Evolutionary conservation across 1,140 invertebrate species (phyloP).

Genomic region (Pinna nobilis): DNA sequence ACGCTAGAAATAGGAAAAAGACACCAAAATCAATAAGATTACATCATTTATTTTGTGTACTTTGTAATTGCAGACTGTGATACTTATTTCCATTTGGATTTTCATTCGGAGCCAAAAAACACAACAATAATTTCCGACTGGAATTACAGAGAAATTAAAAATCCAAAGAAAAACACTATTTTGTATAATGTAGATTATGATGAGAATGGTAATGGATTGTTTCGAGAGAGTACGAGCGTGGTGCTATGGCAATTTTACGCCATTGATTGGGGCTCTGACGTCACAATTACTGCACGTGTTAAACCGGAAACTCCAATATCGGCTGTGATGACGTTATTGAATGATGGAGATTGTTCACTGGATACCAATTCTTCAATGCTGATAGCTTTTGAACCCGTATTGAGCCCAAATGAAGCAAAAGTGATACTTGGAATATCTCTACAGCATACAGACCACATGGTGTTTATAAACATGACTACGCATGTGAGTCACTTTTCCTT

Average conservation of each 20-base stretch:
- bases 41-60: neutral
- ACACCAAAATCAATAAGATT: too few species aligned
- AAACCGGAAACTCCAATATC: neutral
- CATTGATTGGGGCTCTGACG: neutral
- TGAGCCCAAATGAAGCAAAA: neutral
- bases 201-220: neutral
- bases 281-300: neutral
- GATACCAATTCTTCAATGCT: neutral
- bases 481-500: neutral
- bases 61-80: constrained; percentile 4
- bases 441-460: constrained; percentile 4
- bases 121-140: neutral
- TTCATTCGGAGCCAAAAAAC: neutral
- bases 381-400: constrained; percentile 9
- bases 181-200: neutral
- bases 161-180: neutral
- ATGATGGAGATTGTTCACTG: neutral
- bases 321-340: neutral
- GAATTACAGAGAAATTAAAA: neutral
- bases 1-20: too few species aligned
- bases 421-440: constrained; percentile 23
- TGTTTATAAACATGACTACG: constrained; percentile 1
- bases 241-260: constrained; percentile 15
- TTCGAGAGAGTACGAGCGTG: neutral
- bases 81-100: constrained; percentile 5